phyloP scores from a whole-genome alignment of 1,140 invertebrate genomes.

The Branchinecta lynchi region DNA sequence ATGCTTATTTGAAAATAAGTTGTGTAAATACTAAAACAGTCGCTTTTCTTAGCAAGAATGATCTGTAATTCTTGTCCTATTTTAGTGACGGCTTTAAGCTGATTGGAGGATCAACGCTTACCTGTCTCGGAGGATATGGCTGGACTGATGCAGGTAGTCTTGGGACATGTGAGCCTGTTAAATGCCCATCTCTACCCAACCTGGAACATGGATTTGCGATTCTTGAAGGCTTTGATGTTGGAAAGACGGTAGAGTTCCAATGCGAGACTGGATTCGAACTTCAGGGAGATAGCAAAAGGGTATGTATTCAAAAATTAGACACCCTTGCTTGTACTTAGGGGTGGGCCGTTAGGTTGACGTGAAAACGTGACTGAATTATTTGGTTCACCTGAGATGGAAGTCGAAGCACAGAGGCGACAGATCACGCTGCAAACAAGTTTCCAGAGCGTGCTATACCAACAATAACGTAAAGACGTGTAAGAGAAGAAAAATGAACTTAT shows the following conservation, averaged over 20 bases:
- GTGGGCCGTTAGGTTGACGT: too few species aligned
- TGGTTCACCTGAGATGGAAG: too few species aligned
- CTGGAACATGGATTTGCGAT: conserved; percentile 18
- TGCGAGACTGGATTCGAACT: conserved; percentile 25
- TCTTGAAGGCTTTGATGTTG: conserved; percentile 20
- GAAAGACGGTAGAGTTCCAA: conserved; percentile 22
- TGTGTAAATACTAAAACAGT: too few species aligned
- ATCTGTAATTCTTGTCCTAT: neutral
- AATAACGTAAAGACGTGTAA: too few species aligned
- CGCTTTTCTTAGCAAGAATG: too few species aligned
- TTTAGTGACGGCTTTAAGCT: conserved; percentile 22
- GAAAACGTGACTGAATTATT: too few species aligned
- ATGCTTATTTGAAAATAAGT: too few species aligned
- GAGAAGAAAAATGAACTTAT: too few species aligned
- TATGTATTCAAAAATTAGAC: neutral
- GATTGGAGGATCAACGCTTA: conserved; percentile 16
- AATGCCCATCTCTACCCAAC: conserved; percentile 18
- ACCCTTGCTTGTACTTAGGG: too few species aligned
- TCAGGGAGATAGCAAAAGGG: conserved; percentile 19
- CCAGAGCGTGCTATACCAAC: too few species aligned
- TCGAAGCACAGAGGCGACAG: too few species aligned
- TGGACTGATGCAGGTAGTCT: neutral
- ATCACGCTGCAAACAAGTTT: too few species aligned
- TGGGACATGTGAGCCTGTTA: conserved; percentile 10
- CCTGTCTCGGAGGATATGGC: conserved; percentile 16